These are phyloP conservation scores for Sapayoa aenigma DNA, from an alignment of 2,113 vertebrate genomes.

Conservation along the genomic window DNA sequence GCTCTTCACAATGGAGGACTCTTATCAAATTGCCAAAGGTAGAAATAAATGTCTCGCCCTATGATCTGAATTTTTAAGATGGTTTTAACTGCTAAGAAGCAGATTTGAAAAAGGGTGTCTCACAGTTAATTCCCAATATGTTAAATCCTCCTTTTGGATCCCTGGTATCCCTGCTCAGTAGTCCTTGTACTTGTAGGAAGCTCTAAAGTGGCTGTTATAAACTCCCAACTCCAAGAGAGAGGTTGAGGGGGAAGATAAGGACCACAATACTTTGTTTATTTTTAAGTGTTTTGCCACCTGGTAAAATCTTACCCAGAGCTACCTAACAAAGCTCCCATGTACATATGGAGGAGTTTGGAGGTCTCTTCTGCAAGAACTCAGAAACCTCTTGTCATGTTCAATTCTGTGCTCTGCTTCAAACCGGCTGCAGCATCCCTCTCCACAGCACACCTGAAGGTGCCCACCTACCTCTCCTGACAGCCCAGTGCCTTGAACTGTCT, in stretches of 20 bases:
- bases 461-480: background rate
- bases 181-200: background rate
- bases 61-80: background rate
- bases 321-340: background rate
- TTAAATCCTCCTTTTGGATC: background rate
- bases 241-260: background rate
- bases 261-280: background rate
- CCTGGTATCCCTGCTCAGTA: background rate
- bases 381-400: background rate
- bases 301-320: background rate
- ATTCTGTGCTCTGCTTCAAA: background rate
- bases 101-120: background rate
- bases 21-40: background rate
- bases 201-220: background rate
- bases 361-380: background rate
- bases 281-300: background rate
- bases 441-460: rapidly evolving
- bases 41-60: background rate
- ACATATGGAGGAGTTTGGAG: background rate
- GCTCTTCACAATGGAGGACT: background rate
- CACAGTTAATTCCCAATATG: background rate
- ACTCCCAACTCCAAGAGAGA: too few species aligned
- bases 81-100: background rate
- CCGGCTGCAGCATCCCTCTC: background rate
- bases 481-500: background rate